Evolutionary conservation across 35 echinoderm and acorn worm genomes (phyloP).

Genomic region (Ptychodera flava): DNA sequence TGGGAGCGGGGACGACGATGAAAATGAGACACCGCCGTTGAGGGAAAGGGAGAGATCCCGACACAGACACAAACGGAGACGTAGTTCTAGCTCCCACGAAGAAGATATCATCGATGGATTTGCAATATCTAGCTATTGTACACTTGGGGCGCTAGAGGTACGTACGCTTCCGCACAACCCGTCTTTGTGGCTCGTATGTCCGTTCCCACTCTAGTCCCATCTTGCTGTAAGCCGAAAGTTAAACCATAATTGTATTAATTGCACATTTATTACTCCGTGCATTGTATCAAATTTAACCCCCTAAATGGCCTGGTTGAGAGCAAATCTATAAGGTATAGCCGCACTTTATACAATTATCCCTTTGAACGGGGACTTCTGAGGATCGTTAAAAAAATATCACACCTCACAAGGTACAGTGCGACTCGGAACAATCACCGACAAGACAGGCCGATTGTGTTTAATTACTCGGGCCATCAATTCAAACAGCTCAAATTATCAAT

Average conservation of each 20-base stretch:
- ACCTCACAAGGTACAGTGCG: not conserved
- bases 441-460: not conserved
- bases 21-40: not conserved
- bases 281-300: not conserved
- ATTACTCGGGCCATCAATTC: not conserved
- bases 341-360: too few species aligned
- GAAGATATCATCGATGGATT: not conserved
- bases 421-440: not conserved
- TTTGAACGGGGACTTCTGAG: too few species aligned
- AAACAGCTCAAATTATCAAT: not conserved
- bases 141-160: not conserved
- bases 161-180: not conserved
- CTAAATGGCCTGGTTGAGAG: too few species aligned
- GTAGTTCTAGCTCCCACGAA: not conserved
- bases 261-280: not conserved
- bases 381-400: too few species aligned
- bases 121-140: not conserved
- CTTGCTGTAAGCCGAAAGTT: not conserved
- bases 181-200: not conserved
- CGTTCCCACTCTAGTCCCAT: not conserved
- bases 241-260: not conserved
- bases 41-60: not conserved
- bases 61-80: not conserved
- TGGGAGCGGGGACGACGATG: not conserved
- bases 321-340: too few species aligned